A percentile compares a stretch with the other conserved stretches of the same genome.
Evolutionary conservation across 2,113 vertebrate genomes (phyloP).

Genomic region (Dermatemys mawii): DNA sequence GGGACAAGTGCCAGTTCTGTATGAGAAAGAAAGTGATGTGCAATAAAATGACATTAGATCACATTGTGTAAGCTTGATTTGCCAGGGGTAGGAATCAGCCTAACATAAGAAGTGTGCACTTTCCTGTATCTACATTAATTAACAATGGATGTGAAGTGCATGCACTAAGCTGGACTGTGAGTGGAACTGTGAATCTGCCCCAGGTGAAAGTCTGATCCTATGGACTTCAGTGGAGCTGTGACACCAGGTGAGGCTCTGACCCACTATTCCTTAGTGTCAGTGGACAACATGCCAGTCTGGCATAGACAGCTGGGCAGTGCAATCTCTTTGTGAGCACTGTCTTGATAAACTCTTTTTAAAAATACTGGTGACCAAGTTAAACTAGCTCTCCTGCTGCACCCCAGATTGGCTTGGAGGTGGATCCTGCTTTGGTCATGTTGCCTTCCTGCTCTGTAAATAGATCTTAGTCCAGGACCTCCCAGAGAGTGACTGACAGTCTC

Average conservation of each 20-base stretch:
- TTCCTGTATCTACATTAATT: fast-evolving
- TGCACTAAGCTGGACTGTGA: fast-evolving
- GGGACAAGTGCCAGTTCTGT: fast-evolving
- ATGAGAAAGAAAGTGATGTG: neutral
- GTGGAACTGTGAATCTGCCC: neutral
- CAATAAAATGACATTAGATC: fast-evolving
- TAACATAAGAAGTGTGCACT: too few species aligned
- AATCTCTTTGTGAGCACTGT: neutral
- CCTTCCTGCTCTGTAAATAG: neutral
- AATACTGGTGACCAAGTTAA: neutral
- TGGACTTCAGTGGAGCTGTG: neutral
- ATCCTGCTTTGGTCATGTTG: neutral
- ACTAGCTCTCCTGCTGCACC: neutral
- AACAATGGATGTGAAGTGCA: fast-evolving
- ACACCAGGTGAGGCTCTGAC: neutral
- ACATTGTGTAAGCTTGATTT: neutral
- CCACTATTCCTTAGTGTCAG: neutral
- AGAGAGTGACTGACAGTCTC: neutral
- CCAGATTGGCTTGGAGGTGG: neutral
- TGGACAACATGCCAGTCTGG: neutral
- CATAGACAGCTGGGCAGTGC: neutral
- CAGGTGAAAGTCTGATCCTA: neutral
- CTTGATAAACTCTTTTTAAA: neutral
- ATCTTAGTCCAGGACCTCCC: neutral
- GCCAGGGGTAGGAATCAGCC: fast-evolving